These are phyloP conservation scores for Callorhinus ursinus DNA, from an alignment of 2,113 vertebrate species.

Conservation along the genomic window DNA sequence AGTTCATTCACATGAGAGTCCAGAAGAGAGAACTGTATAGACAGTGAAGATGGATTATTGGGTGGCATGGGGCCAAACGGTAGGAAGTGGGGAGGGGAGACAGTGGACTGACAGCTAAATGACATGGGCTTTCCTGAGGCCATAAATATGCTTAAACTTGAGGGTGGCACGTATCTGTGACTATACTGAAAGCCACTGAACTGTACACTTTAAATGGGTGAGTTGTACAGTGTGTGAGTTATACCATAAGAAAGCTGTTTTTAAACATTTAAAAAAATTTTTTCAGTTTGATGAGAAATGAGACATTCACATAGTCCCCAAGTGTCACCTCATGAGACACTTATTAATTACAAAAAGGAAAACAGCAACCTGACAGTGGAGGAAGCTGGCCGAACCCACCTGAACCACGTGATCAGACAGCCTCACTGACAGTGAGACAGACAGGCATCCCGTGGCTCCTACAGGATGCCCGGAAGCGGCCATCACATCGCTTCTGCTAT, in stretches of 20 bases:
- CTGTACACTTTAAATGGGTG: background rate
- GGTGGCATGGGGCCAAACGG: background rate
- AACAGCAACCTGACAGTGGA: background rate
- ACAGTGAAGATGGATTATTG: background rate
- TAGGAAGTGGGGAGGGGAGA: background rate
- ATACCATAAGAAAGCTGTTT: background rate
- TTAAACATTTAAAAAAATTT: background rate
- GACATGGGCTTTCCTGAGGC: background rate
- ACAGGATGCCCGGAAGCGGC: fast-evolving
- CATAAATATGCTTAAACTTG: background rate
- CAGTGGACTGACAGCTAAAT: background rate
- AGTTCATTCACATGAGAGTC: background rate
- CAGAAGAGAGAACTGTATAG: background rate
- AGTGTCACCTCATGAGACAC: background rate
- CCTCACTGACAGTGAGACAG: background rate
- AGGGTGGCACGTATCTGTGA: background rate
- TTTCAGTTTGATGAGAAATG: constrained; percentile 23
- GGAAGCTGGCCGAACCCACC: background rate
- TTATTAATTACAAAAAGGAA: background rate
- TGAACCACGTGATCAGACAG: background rate
- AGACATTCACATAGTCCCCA: background rate
- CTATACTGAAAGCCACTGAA: background rate
- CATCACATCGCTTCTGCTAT: fast-evolving
- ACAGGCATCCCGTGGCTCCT: background rate
- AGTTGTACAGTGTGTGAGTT: background rate